A percentile compares a stretch with the other conserved stretches of the same genome.
Conservation (phyloP, 2,797 vertebrate species). For the Clarias fuscus region DNA sequence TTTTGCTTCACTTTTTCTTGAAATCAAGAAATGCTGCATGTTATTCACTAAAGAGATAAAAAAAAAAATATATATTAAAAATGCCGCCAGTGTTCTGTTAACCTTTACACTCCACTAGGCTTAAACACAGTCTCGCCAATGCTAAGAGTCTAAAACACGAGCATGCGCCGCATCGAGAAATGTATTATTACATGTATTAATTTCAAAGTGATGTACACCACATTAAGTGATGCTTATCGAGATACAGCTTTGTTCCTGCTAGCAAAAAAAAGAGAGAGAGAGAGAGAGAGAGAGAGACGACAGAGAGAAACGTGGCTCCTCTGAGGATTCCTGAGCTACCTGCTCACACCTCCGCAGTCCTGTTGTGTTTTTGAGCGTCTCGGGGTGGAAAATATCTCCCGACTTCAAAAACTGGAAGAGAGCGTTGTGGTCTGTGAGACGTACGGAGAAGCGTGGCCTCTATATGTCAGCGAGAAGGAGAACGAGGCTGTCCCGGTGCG, state of each 20-base stretch:
- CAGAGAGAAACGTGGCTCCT: not conserved
- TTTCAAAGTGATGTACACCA: not conserved
- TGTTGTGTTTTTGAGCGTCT: not conserved
- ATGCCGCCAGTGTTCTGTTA: not conserved
- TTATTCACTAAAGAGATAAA: not conserved
- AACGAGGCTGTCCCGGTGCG: constrained; percentile 27
- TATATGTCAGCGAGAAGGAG: constrained; percentile 33
- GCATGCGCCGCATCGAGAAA: not conserved
- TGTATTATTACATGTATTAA: no score
- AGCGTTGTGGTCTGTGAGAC: not conserved
- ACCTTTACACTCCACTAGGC: not conserved
- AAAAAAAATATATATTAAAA: not conserved
- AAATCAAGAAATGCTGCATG: not conserved
- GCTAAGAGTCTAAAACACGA: not conserved
- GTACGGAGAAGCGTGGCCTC: constrained; percentile 23
- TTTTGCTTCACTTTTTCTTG: not conserved
- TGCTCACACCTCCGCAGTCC: not conserved
- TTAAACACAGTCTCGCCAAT: not conserved
- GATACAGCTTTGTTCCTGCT: not conserved
- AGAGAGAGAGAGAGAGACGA: not conserved
- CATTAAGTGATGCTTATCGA: not conserved
- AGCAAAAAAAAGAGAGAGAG: not conserved
- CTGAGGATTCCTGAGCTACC: no score
- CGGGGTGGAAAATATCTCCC: not conserved
- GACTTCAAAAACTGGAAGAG: constrained; percentile 11